Conservation (phyloP, 1,140 invertebrate genomes). For the Drosophila parabipectinata region DNA sequence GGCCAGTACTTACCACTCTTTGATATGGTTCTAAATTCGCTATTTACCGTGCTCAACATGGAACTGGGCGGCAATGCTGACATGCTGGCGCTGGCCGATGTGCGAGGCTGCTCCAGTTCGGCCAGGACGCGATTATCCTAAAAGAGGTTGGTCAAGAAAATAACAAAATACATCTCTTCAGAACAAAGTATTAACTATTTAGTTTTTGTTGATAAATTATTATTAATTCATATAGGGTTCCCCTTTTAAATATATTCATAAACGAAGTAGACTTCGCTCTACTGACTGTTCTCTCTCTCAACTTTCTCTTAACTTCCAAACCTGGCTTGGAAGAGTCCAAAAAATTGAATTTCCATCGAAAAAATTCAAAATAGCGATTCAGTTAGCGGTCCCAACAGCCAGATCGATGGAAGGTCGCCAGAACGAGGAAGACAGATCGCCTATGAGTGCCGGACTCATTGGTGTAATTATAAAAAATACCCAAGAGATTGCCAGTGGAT, state of each 20-base stretch:
- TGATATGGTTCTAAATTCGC: conserved; percentile 84
- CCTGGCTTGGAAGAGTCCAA: neutral
- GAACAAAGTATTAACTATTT: too few relatives aligned
- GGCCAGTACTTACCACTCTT: conserved; percentile 70
- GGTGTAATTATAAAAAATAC: conserved; percentile 14
- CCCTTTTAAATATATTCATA: neutral
- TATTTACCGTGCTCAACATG: conserved; percentile 79
- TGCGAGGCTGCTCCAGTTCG: conserved; percentile 93
- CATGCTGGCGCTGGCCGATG: conserved; percentile 83
- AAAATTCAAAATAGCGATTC: conserved; percentile 52
- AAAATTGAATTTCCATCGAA: conserved; percentile 1
- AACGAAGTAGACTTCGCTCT: neutral
- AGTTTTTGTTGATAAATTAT: too few relatives aligned
- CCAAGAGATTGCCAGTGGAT: conserved; percentile 8
- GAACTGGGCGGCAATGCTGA: conserved; percentile 81
- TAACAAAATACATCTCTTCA: too few relatives aligned
- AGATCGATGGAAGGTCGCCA: conserved; percentile 19
- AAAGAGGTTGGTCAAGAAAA: neutral
- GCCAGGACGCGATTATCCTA: conserved; percentile 92
- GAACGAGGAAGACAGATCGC: too few relatives aligned
- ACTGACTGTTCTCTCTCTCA: neutral
- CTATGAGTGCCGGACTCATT: neutral
- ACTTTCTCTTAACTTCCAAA: neutral
- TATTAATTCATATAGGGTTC: too few relatives aligned
- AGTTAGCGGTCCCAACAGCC: conserved; percentile 11